phyloP scores from a whole-genome alignment of 2,113 vertebrate species.

The Mungos mungo region DNA sequence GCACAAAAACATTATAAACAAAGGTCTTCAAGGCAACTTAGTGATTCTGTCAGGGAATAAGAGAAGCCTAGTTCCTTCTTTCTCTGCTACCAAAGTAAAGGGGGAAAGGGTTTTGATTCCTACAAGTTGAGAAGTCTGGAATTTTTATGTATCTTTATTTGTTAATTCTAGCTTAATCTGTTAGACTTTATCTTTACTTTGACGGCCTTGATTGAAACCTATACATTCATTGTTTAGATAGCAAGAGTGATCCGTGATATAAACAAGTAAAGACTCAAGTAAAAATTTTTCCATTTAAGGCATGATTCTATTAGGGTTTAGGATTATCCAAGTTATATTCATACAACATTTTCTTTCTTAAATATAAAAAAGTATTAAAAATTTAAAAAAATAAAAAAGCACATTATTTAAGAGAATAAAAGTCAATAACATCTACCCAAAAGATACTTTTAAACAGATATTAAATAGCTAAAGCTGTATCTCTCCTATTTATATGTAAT shows the following conservation, averaged over 20 bases:
- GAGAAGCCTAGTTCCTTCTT: conserved; percentile 67
- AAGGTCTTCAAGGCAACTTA: conserved; percentile 81
- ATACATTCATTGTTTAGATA: background rate
- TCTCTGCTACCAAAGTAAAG: conserved; percentile 66
- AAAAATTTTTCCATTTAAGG: background rate
- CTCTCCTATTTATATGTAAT: background rate
- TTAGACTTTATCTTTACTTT: conserved; percentile 30
- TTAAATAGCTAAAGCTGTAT: conserved; percentile 42
- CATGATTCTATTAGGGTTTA: background rate
- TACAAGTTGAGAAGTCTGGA: conserved; percentile 39
- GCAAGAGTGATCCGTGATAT: background rate
- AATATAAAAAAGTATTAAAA: conserved; percentile 18
- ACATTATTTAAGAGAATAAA: background rate
- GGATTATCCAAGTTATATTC: background rate
- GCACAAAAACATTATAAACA: conserved; percentile 82
- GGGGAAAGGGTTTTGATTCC: conserved; percentile 50
- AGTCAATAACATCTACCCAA: background rate
- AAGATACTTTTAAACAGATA: background rate
- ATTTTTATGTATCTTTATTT: conserved; percentile 28
- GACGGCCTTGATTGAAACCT: background rate
- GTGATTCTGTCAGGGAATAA: conserved; percentile 81
- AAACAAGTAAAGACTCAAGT: background rate
- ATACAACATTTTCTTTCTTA: conserved; percentile 1
- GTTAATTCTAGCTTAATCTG: conserved; percentile 47
- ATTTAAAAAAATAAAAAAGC: conserved; percentile 7